Evolutionary conservation across 2,797 vertebrate genomes (phyloP), one percentile per base, ranked within the genome.

Genomic region (Syncerus caffer): DNA sequence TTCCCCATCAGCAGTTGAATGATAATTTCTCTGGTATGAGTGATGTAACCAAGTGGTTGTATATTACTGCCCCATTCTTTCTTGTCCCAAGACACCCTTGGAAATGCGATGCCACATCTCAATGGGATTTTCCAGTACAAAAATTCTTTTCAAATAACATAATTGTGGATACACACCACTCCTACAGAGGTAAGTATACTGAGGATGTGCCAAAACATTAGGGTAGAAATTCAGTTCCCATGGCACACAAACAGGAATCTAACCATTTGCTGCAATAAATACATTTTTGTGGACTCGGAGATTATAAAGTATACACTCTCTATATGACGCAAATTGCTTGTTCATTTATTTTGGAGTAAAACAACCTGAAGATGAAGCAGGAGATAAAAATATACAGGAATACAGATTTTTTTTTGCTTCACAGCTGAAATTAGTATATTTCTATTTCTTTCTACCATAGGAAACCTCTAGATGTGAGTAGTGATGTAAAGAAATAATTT

Each of bases 71-170:
- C 90, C 93, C 95, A 96, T 98, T 98, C 97, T 98, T 98, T 96
- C 94, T 86, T 96, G 95, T 98, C 96, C 97, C 94, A 97, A 97
- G 95, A 95, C 89, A 98, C 95, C 97, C 97, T 97, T 98, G 90
- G 95, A 98, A 98, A 98, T 47, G 51, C 0, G 42, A 93, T 97
- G 97, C 96, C 97, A 97, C 89, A 85, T 97, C 97, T 98, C 97
- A 97, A 96, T 97, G 97, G 95, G 97, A 98, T 98, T 98, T 98
- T 98, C 95, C 94, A 97, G 97, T 96, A 96, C 96, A 98, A 97
- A 97, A 96, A 98, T 97, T 97, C 97, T 95, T 98, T 98, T 97
- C 98, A 98, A 98, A 97, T 96, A 98, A 67, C 90, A 94, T 97
- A 97, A 98, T 97, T 96, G 96, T 97, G 94, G 91, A 97, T 94